Evolutionary conservation across 2,888 invertebrate species (phyloP).

Genomic region (Drosophila emarginata): DNA sequence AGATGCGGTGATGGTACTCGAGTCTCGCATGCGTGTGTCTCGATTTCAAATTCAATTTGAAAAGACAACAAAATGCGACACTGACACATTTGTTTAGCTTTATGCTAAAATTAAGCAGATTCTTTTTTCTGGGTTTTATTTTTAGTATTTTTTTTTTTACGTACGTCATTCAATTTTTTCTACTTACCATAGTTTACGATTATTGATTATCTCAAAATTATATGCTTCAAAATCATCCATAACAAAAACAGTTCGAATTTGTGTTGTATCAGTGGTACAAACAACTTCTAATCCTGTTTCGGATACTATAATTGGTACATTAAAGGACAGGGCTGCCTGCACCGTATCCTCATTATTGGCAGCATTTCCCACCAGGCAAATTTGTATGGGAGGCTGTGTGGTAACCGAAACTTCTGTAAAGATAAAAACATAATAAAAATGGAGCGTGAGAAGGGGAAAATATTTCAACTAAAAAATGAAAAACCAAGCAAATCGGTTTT

Average conservation of each 20-base stretch:
- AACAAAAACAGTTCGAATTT: constrained; percentile 87
- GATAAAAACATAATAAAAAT: constrained; percentile 13
- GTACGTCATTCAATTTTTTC: background rate
- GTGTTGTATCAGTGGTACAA: constrained; percentile 77
- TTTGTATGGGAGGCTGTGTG: constrained; percentile 82
- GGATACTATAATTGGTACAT: constrained; percentile 86
- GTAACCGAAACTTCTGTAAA: constrained; percentile 79
- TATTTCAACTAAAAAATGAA: no score
- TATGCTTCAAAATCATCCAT: constrained; percentile 88
- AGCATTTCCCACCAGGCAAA: constrained; percentile 86
- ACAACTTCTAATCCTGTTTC: constrained; percentile 85
- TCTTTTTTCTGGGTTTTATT: constrained; percentile 10
- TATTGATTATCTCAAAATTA: constrained; percentile 86
- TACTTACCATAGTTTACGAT: constrained; percentile 85
- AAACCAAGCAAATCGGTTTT: no score
- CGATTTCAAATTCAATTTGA: constrained; percentile 69
- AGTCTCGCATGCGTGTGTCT: constrained; percentile 57
- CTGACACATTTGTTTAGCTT: constrained; percentile 38
- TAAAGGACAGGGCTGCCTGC: constrained; percentile 86
- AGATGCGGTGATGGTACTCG: no score
- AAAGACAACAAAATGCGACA: constrained; percentile 17
- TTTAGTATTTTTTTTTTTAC: constrained; percentile 20
- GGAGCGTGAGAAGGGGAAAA: constrained; percentile 30
- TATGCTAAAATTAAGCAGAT: constrained; percentile 31
- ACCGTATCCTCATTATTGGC: constrained; percentile 84